Evolutionary conservation across 2,113 vertebrate genomes (phyloP).

Genomic region (Cervus canadensis): DNA sequence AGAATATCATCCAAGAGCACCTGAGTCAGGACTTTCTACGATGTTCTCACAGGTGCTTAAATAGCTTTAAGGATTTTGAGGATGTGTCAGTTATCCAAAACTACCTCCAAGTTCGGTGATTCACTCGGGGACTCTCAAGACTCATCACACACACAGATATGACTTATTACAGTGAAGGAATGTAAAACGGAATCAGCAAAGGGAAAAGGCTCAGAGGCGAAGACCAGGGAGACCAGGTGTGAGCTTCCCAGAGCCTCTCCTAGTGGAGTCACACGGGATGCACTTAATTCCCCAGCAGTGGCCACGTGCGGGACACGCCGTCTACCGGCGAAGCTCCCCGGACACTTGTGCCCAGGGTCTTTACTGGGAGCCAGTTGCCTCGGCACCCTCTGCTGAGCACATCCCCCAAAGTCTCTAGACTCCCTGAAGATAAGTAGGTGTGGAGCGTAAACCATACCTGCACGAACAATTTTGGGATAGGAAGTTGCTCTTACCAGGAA

Average conservation of each 20-base stretch:
- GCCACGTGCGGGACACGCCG: accelerated
- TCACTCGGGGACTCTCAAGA: neutral
- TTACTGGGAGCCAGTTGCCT: neutral
- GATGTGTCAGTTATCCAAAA: neutral
- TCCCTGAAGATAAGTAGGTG: neutral
- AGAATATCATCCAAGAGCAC: neutral
- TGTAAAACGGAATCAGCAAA: neutral
- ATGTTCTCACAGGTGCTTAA: neutral
- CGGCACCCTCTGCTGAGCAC: neutral
- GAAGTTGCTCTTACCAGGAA: neutral
- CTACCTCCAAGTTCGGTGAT: neutral
- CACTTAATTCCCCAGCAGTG: neutral
- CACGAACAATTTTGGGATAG: neutral
- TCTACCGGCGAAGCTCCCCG: neutral
- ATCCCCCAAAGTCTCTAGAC: neutral
- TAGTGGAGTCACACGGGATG: neutral
- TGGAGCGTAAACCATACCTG: neutral
- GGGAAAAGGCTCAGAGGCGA: neutral
- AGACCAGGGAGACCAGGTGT: neutral
- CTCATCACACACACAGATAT: neutral
- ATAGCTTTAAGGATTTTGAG: neutral
- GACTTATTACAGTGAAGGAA: neutral
- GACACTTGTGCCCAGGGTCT: neutral
- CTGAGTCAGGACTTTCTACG: neutral
- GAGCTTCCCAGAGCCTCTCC: neutral